These are phyloP conservation scores for Notospermus geniculatus DNA, from an alignment of 1,140 invertebrate species.

Conservation along the genomic window DNA sequence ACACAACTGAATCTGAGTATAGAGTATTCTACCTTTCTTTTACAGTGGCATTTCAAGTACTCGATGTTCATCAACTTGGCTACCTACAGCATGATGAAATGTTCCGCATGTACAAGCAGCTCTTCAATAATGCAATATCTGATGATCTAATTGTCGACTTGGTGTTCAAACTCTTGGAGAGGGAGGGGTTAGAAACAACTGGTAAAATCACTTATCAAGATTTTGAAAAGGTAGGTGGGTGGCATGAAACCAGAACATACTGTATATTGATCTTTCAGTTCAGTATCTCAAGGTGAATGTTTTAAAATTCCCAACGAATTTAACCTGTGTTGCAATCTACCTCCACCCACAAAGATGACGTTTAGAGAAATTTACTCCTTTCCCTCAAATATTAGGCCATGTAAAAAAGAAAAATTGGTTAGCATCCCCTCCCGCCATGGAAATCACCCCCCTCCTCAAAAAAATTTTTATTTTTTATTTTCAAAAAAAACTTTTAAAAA, in stretches of 20 bases:
- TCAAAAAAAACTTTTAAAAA: too few species aligned
- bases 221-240: conserved; percentile 29
- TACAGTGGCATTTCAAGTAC: conserved; percentile 37
- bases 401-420: too few species aligned
- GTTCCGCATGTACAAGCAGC: conserved; percentile 33
- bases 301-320: neutral
- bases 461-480: too few species aligned
- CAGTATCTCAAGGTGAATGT: neutral
- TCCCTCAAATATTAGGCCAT: too few species aligned
- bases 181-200: conserved; percentile 28
- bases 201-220: conserved; percentile 34
- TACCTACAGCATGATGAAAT: conserved; percentile 37
- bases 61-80: conserved; percentile 30
- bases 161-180: conserved; percentile 29
- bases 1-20: too few species aligned
- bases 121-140: conserved; percentile 29
- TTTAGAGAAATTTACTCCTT: too few species aligned
- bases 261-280: neutral
- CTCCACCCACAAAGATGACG: too few species aligned
- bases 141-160: conserved; percentile 39
- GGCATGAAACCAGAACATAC: neutral
- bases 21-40: conserved; percentile 9
- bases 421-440: too few species aligned
- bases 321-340: neutral
- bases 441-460: too few species aligned